Base-by-base conservation (phyloP, 2,113 vertebrate genomes). In the Verasper variegatus region DNA sequence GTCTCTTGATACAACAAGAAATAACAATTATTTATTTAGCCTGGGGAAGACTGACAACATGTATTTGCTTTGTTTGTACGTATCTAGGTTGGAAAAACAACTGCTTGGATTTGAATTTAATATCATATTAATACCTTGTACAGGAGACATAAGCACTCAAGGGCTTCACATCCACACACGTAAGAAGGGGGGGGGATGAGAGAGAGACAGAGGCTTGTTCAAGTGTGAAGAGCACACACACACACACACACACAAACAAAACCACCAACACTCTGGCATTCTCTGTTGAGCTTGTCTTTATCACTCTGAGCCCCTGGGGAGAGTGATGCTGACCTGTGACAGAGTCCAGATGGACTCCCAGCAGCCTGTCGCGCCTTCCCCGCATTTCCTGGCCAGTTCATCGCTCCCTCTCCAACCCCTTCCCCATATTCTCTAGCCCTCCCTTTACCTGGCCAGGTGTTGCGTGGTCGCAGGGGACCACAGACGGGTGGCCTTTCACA, bases 291-390 rank as follows among this genome's bases (percentile, higher is more conserved):
- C 69, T 71, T 62, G 52, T 79, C 78, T 80, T 88, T 60, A 85
- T 81, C 71, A 82, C 71, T 82, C 3, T 1, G 74, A 79, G 58
- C 80, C 61, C 87, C 81, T 31, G 12, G 76, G 56, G 76, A 89
- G 77, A 74, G 86, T 68, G 76, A 84, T 68, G 51, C 76, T 83
- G 87, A 92, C 89, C 89, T 86, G 71, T 87, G 82, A 86, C 80
- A 72, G 73, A 56, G 71, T 78, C 89, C 89, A 92, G 82, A 92
- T 88, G 89, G 84, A 86, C 63, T 77, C 82, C 55, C 84, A 87
- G 87, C 76, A 81, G 84, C 86, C 72, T 55, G 66, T 69, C 76
- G 62, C 80, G 70, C 65, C 85, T 60, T 59, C 81, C 81, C 83
- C 76, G 79, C 18, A 5, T 82, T 62, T 61, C 73, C 62, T 58